Conservation (phyloP, 1,140 invertebrate genomes). For the silkworm (Bombyx mori) region ASM3026992v2 NC_085115.1:9052001-9052500, state of each 20-base stretch:
- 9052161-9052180: slow-evolving; percentile 7
- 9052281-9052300: too few species aligned
- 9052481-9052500: slow-evolving; percentile 48
- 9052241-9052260: slow-evolving; percentile 12
- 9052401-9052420: too few species aligned
- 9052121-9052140: slow-evolving; percentile 2
- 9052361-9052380: too few species aligned
- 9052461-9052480: neutral
- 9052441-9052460: neutral
- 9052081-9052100: slow-evolving; percentile 14
- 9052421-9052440: too few species aligned
- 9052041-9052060: slow-evolving; percentile 49
- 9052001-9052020: slow-evolving; percentile 57
- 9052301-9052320: too few species aligned
- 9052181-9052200: slow-evolving; percentile 7
- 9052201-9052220: slow-evolving; percentile 11
- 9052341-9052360: too few species aligned
- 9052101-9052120: neutral
- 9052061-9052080: slow-evolving; percentile 23
- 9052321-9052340: too few species aligned
- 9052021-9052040: slow-evolving; percentile 54
- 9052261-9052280: too few species aligned
- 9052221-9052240: slow-evolving; percentile 24
- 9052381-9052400: too few species aligned
- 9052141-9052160: neutral